Conservation (phyloP, 1,140 invertebrate species). For the Pemphigus obesinymphae region DNA sequence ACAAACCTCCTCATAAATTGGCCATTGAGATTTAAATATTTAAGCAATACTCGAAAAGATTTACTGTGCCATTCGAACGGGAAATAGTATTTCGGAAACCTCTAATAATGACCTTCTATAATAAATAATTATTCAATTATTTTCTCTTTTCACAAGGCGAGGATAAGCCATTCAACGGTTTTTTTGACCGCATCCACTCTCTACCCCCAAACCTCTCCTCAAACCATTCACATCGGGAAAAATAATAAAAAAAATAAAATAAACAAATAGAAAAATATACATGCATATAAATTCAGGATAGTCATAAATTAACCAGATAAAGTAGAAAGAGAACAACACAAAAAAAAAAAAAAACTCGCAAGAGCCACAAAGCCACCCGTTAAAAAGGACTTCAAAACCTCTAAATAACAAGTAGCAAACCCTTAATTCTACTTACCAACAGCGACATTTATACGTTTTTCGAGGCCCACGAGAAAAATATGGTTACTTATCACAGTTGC, state of each 20-base stretch:
- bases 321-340: constrained; percentile 34
- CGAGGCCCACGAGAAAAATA: constrained; percentile 27
- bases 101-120: constrained; percentile 27
- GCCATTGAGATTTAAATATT: constrained; percentile 26
- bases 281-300: constrained; percentile 37
- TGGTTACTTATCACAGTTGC: constrained; percentile 22
- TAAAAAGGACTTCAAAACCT: constrained; percentile 40
- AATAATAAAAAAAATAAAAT: constrained; percentile 21
- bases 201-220: too few relatives aligned
- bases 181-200: neutral
- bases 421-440: constrained; percentile 39
- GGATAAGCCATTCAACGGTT: constrained; percentile 1
- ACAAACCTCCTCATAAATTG: constrained; percentile 26
- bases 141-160: constrained; percentile 3
- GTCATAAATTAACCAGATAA: constrained; percentile 41
- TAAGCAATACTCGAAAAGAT: constrained; percentile 18
- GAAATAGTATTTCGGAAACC: neutral
- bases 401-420: constrained; percentile 39
- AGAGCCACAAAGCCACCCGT: constrained; percentile 40
- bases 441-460: constrained; percentile 30
- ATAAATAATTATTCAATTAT: constrained; percentile 41
- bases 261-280: constrained; percentile 39
- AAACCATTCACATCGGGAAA: neutral
- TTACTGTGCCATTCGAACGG: constrained; percentile 17
- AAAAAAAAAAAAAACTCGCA: constrained; percentile 14